A percentile compares a stretch with the other conserved stretches of the same genome.
These are phyloP conservation scores for Agelas oroides DNA, from an alignment of 37 sponge, comb jelly and placozoan species.

Conservation along the genomic window DNA sequence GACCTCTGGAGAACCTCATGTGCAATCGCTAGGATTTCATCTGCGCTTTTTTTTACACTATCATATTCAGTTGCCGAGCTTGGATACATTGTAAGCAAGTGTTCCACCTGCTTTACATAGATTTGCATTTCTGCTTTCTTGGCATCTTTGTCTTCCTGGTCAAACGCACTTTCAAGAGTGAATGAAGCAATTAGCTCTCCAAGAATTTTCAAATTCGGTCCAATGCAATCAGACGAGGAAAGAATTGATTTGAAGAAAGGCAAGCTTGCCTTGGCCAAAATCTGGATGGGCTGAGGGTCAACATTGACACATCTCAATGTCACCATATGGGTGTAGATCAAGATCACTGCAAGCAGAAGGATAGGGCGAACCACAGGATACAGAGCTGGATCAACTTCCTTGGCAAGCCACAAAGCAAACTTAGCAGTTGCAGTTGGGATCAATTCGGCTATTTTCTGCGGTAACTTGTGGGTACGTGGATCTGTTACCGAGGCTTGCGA, in stretches of 20 bases:
- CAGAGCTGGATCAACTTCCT: background rate
- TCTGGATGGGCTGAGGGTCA: slow-evolving; percentile 7
- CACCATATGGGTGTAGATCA: slow-evolving; percentile 8
- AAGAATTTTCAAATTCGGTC: background rate
- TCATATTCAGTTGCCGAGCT: slow-evolving; percentile 7
- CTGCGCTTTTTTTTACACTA: background rate
- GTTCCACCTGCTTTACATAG: slow-evolving; percentile 2
- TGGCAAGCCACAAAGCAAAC: too few species aligned
- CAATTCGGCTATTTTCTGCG: background rate
- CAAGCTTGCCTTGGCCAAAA: background rate
- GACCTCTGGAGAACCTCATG: too few species aligned
- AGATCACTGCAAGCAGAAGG: slow-evolving; percentile 10
- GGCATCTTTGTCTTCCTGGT: background rate
- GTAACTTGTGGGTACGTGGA: slow-evolving; percentile 16
- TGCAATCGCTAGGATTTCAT: slow-evolving; percentile 23
- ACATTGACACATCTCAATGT: slow-evolving; percentile 8
- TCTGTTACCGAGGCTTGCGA: background rate
- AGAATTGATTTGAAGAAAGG: slow-evolving; percentile 23
- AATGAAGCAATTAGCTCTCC: too few species aligned
- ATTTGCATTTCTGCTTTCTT: slow-evolving; percentile 13
- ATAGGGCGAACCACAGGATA: slow-evolving; percentile 28
- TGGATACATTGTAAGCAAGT: slow-evolving; percentile 5
- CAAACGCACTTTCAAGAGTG: too few species aligned
- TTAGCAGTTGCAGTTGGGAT: background rate
- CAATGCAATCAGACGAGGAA: background rate